A percentile compares a stretch with the other conserved stretches of the same genome.
Evolutionary conservation across 2,888 invertebrate genomes (phyloP).

Genomic region (Rhabditophanes sp.): DNA sequence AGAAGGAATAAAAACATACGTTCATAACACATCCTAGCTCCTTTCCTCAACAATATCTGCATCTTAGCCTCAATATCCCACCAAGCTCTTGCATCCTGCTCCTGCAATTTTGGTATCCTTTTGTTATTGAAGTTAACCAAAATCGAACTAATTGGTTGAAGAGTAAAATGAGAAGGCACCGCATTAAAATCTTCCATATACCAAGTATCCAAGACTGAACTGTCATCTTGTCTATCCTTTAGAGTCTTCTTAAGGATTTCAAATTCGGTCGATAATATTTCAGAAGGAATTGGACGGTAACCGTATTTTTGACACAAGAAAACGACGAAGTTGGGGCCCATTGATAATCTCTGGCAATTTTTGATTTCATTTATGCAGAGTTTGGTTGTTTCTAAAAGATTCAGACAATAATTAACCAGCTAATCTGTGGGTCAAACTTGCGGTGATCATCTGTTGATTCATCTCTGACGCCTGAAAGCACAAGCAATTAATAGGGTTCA

Average conservation of each 20-base stretch:
- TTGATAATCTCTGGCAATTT: conserved; percentile 85
- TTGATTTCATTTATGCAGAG: conserved; percentile 93
- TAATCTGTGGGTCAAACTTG: no score
- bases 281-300: conserved; percentile 87
- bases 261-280: conserved; percentile 75
- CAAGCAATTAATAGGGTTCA: no score
- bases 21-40: conserved; percentile 63
- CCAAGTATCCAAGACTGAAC: conserved; percentile 67
- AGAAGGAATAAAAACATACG: no score
- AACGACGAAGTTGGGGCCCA: conserved; percentile 93
- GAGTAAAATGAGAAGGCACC: conserved; percentile 77
- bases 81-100: conserved; percentile 88
- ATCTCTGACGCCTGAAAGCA: conserved; percentile 94
- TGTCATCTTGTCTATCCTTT: conserved; percentile 24
- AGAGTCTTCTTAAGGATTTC: conserved; percentile 71
- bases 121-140: conserved; percentile 92
- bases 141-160: conserved; percentile 92
- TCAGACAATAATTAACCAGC: no score
- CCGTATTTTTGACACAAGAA: conserved; percentile 73
- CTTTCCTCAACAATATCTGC: conserved; percentile 81
- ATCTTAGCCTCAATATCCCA: conserved; percentile 90
- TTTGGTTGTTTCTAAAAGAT: conserved; percentile 94
- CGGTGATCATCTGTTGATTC: conserved; percentile 98
- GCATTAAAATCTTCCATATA: conserved; percentile 89
- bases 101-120: conserved; percentile 80